Percentiles rank a stretch among this genome's conserved stretches.
Evolutionary conservation across 2,888 invertebrate species (phyloP).

Genomic region (Dione juno): DNA sequence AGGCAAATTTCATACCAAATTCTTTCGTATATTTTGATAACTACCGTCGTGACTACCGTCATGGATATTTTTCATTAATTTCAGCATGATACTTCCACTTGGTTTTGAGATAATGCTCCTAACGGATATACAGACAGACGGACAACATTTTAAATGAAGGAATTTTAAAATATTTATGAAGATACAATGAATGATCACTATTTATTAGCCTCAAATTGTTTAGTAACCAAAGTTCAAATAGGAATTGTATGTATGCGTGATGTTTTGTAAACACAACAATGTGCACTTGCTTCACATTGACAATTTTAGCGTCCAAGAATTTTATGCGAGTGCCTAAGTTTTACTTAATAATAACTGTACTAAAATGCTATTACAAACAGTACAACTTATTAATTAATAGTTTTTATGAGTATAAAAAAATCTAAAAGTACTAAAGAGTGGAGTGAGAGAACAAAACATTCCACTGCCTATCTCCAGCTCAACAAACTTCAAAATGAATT

Average conservation of each 20-base stretch:
- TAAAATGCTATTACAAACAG: background rate
- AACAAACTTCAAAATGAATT: conserved; percentile 45
- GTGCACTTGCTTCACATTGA: background rate
- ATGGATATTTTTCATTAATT: too few species aligned
- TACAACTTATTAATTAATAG: too few species aligned
- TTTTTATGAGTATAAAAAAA: background rate
- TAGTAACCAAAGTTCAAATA: conserved; percentile 1
- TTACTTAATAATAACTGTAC: background rate
- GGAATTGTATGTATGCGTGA: background rate
- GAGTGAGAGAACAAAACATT: background rate
- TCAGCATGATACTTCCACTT: too few species aligned
- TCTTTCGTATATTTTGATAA: too few species aligned
- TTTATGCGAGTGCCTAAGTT: background rate
- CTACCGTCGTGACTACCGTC: too few species aligned
- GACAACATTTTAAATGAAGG: too few species aligned
- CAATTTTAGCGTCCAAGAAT: background rate
- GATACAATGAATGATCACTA: conserved; percentile 4
- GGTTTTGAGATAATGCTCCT: too few species aligned
- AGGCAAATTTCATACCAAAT: too few species aligned
- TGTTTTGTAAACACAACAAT: conserved; percentile 6
- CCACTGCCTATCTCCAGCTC: conserved; percentile 12
- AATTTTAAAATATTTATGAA: background rate
- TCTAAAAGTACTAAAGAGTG: too few species aligned
- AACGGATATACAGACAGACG: too few species aligned
- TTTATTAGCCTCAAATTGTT: conserved; percentile 12